These are phyloP conservation scores for Bambusicola thoracicus DNA, from an alignment of 2,113 vertebrate species.

Conservation along the genomic window DNA sequence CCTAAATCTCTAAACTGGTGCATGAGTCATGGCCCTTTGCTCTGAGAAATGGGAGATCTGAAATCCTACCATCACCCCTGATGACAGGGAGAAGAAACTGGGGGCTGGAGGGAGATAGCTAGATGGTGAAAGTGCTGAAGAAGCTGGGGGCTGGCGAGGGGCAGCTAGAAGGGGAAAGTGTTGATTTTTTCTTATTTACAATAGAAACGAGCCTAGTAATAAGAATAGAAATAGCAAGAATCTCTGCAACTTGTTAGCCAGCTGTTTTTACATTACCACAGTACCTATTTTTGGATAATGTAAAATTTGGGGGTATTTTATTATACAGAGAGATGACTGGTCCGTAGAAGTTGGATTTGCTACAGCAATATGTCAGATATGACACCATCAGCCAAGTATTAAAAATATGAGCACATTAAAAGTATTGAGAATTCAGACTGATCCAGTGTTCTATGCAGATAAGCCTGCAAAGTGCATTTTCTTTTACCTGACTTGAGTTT, in stretches of 20 bases:
- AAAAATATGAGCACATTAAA: constrained; percentile 20
- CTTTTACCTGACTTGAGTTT: constrained; percentile 57
- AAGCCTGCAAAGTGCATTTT: constrained; percentile 42
- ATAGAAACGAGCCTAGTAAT: background rate
- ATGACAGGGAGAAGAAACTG: background rate
- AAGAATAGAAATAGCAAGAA: background rate
- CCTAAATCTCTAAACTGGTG: background rate
- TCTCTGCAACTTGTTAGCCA: background rate
- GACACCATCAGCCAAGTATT: background rate
- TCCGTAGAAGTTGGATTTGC: background rate
- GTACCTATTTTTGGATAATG: background rate
- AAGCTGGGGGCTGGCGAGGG: background rate
- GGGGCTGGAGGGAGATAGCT: background rate
- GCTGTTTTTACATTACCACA: background rate
- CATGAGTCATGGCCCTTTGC: background rate
- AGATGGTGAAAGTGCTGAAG: background rate
- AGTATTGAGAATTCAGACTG: background rate
- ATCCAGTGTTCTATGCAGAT: constrained; percentile 6
- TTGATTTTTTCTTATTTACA: background rate
- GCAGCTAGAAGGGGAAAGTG: background rate
- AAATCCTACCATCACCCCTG: background rate
- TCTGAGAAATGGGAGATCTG: background rate
- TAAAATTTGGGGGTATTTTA: background rate
- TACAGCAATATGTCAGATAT: background rate
- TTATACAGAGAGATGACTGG: background rate